Evolutionary conservation across 2,888 invertebrate genomes (phyloP), one percentile per base, ranked within the genome.

Genomic region (Polydrusus pterygomalis): DNA sequence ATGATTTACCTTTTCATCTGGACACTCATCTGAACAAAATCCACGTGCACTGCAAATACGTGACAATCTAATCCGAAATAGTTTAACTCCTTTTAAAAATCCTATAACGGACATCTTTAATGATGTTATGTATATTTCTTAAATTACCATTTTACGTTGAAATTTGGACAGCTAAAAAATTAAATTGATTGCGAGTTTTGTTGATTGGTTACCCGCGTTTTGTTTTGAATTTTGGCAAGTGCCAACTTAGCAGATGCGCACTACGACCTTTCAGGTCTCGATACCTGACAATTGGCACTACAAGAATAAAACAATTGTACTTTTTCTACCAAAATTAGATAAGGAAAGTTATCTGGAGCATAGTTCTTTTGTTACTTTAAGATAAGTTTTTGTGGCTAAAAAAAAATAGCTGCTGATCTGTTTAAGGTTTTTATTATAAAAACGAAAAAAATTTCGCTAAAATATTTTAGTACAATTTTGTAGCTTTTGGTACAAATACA

Each of bases 91-190:
- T 45, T 60, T 75, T 13, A 77, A 47, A 75, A 70, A 45, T 62
- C 70, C 70, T 49, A 70, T 67, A 38, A 74, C 30, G 71, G 77
- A 77, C 79, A 79, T 79, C 25, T 74, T 77, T 77, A 20, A 25
- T 69, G n/a, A n/a, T n/a, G n/a, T 45, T 73, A 34, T 62, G 56
- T 64, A 58, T 17, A 72, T 68, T 63, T 74, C 25, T 70, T 75
- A 77, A 65, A 72, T 75, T 51, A 75, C 34, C 77, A 79, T 77
- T 75, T 77, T 79, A 79, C 79, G 74, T 74, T 72, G 43, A 64
- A 79, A 79, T 79, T 79, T 79, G 64, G 77, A 75, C 63, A 62
- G 68, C 54, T 60, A 68, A 79, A 77, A 75, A 62, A 67, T 75
- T 60, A 75, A 68, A 47, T 74, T 71, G 62, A 51, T 62, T 74